Evolutionary conservation across 1,140 invertebrate genomes (phyloP), one percentile per base, ranked within the genome.

Genomic region (Choristoneura fumiferana): DNA sequence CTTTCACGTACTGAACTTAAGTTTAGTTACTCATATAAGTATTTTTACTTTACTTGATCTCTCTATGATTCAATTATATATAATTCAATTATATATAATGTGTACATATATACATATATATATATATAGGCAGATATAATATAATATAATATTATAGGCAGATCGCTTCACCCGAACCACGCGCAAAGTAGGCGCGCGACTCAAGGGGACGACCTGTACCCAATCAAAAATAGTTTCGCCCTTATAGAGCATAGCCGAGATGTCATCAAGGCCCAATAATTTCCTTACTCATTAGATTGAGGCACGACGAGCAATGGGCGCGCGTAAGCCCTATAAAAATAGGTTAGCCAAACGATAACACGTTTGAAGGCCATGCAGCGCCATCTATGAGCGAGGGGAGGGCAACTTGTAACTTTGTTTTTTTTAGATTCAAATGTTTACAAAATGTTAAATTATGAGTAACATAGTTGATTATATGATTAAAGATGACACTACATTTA

Each of bases 281-380:
- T 95, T 94, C 94, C 94, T 94, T 95, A 95, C 94, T 94, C 94
- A 94, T 94, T 94, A 94, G 93, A 94, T 95, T 95, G 94, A 94
- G 94, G 94, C 94, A 95, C 94, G 91, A 80, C 63, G 58, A 12
- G 12, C 8, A 1, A 0, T 0, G 0, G 0, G 4, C 14, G 8
- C 9, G 33, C 29, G 13, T 12, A 15, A 0, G 4, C 10, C 4
- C 34, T 55, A n/a, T 8, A 14, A 33, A 55, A 39, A 10, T 13
- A 39, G n/a, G 17, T 8, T 13, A 10, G 8, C 33, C 14, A 12
- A n/a, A 15, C 52, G 33, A 10, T 54, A 54, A n/a, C 43, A 18
- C 10, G n/a, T 22, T 22, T n/a, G 18, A 49, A 49, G 17, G 18
- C n/a, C 43, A 18, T 4, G 43, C 18, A 22, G 43, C 18, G 43